A percentile compares a stretch with the other conserved stretches of the same genome.
Conservation (phyloP, 2,113 vertebrate genomes). For the Malaclemys terrapin region DNA sequence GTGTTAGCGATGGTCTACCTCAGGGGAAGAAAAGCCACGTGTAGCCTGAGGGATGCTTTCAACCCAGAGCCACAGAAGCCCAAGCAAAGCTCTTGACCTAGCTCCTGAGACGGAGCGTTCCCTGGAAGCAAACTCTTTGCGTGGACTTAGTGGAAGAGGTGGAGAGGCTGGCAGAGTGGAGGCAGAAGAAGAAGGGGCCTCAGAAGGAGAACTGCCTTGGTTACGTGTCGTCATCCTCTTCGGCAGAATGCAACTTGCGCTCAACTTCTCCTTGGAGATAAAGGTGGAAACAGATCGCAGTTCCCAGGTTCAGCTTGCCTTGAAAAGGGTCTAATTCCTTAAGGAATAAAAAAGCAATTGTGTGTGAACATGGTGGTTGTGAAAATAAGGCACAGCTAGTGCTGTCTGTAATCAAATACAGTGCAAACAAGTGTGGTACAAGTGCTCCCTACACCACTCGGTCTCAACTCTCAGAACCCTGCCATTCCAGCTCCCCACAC, state of each 20-base stretch:
- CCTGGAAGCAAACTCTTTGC: neutral
- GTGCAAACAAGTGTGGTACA: no score
- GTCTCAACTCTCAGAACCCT: neutral
- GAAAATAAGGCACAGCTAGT: no score
- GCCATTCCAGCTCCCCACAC: neutral
- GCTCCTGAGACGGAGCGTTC: neutral
- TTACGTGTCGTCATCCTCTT: neutral
- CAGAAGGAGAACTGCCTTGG: neutral
- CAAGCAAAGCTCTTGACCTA: neutral
- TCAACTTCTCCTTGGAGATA: neutral
- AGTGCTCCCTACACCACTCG: no score
- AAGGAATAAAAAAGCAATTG: neutral
- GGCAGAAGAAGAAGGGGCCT: neutral
- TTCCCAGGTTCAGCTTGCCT: neutral
- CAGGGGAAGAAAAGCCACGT: no score
- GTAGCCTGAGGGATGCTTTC: neutral
- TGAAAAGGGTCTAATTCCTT: neutral
- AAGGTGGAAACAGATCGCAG: neutral
- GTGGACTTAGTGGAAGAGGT: neutral
- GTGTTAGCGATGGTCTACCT: neutral
- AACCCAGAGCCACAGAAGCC: neutral
- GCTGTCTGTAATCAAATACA: no score
- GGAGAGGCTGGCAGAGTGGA: neutral
- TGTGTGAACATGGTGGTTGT: no score
- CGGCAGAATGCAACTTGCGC: neutral